Base-by-base conservation (phyloP, 2,888 invertebrate species). In the Teleiodes luculella region DNA sequence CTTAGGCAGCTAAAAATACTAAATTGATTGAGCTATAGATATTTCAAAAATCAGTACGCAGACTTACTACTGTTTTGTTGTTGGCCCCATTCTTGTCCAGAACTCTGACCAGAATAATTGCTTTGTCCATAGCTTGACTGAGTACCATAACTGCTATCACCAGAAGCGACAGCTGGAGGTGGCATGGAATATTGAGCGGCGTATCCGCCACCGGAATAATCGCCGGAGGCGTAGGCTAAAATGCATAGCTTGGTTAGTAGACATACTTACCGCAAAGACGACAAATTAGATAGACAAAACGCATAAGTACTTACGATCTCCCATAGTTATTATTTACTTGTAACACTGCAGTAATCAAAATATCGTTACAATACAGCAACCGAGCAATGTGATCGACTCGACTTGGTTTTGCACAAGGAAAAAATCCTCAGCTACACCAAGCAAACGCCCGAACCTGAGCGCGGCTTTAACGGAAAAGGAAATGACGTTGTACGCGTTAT, bases 141-240 rank as follows among this genome's bases (percentile, higher is more conserved):
- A 55, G 75, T 72, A 48, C 75, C 75, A 64, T 81, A 81, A 67
- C 68, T 86, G 62, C 75, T 89, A 58, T 86, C 90, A 48, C 83
- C 76, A 48, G 85, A 76, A 60, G 78, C 70, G 68, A 85, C 74
- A 49, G 85, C 66, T 46, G 90, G 84, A 53, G 89, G 84, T 61
- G 90, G 84, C 71, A 89, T 79, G 52, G 90, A 80, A 78, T 90
- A 86, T 71, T 86, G 83, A 61, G 83, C 77, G 31, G 84, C 78
- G 68, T 86, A 86, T 53, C 56, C 53, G 52, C 76, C 76, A 53
- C 82, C 75, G 59, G 80, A 74, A 66, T 89, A 80, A 75, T 87
- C 87, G 37, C 86, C 81, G 56, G 84, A 78, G 30, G 74, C 74
- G 67, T 81, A 83, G 53, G 80, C 82, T 82, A 62, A 54, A 74